Percentiles rank a stretch among this genome's conserved stretches.
Evolutionary conservation across 1,140 invertebrate genomes (phyloP).

Genomic region (Drosophila ohnishii): DNA sequence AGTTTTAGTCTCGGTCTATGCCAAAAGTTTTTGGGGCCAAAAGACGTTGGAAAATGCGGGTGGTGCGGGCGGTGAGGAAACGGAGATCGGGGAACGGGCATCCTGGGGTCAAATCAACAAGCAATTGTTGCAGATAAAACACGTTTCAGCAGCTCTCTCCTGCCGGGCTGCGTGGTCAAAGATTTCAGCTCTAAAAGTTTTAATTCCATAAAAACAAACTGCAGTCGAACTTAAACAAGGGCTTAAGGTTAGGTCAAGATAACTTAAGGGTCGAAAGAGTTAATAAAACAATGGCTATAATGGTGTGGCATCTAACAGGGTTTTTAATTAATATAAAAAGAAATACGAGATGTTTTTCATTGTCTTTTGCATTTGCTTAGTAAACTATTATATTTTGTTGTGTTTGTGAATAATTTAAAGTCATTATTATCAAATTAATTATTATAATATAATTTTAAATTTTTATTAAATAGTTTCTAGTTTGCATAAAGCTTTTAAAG

Average conservation of each 20-base stretch:
- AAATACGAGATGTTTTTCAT: neutral
- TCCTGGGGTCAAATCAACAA: conserved; percentile 70
- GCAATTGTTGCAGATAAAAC: conserved; percentile 79
- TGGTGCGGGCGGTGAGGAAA: neutral
- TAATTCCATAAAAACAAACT: conserved; percentile 77
- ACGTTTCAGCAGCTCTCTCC: conserved; percentile 41
- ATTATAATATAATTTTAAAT: neutral
- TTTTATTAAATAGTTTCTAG: too few species aligned
- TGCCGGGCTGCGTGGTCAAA: conserved; percentile 32
- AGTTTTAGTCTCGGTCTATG: conserved; percentile 48
- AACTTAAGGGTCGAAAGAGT: conserved; percentile 12
- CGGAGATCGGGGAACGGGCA: neutral
- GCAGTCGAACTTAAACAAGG: conserved; percentile 50
- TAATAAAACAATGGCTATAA: conserved; percentile 1
- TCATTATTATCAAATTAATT: too few species aligned
- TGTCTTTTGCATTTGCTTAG: neutral
- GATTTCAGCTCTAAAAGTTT: conserved; percentile 63
- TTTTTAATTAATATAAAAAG: neutral
- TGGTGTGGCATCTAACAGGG: neutral
- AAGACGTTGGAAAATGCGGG: conserved; percentile 38
- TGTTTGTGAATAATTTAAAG: neutral
- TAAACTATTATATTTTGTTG: neutral
- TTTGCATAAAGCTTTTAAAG: neutral
- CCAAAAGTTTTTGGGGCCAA: conserved; percentile 62
- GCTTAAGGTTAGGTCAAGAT: conserved; percentile 38